Conservation (phyloP, 35 echinoderm and acorn worm genomes). For the Hemicentrotus pulcherrimus region DNA sequence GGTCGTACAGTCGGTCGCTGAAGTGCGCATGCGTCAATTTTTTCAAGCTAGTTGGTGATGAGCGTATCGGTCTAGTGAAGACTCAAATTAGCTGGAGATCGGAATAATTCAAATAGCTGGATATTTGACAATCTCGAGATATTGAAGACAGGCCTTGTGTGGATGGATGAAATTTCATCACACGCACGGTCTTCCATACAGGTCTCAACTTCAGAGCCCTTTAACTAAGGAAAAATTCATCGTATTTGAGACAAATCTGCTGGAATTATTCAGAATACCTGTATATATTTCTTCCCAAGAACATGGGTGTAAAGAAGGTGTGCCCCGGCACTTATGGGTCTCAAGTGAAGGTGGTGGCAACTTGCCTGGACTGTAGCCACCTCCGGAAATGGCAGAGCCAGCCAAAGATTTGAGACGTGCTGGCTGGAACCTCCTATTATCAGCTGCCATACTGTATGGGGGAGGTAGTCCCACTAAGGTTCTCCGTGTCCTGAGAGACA, state of each 20-base stretch:
- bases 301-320: background rate
- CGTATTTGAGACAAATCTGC: background rate
- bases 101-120: no score
- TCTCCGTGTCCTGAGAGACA: background rate
- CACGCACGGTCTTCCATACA: background rate
- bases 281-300: background rate
- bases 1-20: no score
- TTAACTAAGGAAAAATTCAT: background rate
- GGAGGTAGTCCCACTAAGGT: conserved; percentile 55
- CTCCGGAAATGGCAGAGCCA: conserved; percentile 45
- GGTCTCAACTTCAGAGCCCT: background rate
- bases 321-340: background rate
- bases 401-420: conserved; percentile 15
- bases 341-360: background rate
- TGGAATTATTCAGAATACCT: background rate
- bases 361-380: conserved; percentile 7
- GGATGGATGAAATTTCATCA: no score
- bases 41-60: no score
- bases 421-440: conserved; percentile 44
- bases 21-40: no score
- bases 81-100: no score
- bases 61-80: no score
- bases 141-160: no score
- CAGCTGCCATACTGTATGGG: conserved; percentile 50
- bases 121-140: no score